Percentiles rank a stretch among this genome's conserved stretches.
These are phyloP conservation scores for Hoplodrina ambigua DNA, from an alignment of 2,888 invertebrate genomes.

Conservation along the genomic window DNA sequence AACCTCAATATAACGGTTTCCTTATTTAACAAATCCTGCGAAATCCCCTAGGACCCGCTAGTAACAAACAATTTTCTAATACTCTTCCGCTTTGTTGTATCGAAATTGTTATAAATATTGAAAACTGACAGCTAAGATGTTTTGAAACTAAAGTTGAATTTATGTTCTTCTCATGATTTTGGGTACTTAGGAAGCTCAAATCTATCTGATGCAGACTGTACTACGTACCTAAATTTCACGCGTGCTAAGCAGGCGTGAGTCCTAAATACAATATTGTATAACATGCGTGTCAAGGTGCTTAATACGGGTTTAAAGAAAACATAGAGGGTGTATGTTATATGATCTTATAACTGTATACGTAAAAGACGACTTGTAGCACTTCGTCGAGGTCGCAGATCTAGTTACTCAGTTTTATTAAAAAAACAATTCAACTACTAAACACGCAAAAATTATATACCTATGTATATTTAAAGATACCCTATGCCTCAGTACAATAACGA, in stretches of 20 bases:
- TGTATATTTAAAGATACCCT: not conserved
- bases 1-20: too few species aligned
- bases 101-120: too few species aligned
- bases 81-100: too few species aligned
- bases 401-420: not conserved
- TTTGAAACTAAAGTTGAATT: too few species aligned
- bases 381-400: not conserved
- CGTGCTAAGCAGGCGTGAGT: not conserved
- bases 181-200: too few species aligned
- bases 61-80: too few species aligned
- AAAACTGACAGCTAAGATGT: too few species aligned
- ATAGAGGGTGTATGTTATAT: not conserved
- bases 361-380: not conserved
- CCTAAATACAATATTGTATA: not conserved
- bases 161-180: too few species aligned
- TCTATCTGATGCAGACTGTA: too few species aligned
- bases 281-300: not conserved
- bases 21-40: too few species aligned
- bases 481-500: not conserved
- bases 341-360: too few species aligned
- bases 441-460: not conserved
- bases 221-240: not conserved
- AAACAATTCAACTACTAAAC: not conserved
- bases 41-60: too few species aligned
- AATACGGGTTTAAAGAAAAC: slow-evolving; percentile 12